phyloP scores from a whole-genome alignment of 2,888 invertebrate genomes.

The Mermis nigrescens region DNA sequence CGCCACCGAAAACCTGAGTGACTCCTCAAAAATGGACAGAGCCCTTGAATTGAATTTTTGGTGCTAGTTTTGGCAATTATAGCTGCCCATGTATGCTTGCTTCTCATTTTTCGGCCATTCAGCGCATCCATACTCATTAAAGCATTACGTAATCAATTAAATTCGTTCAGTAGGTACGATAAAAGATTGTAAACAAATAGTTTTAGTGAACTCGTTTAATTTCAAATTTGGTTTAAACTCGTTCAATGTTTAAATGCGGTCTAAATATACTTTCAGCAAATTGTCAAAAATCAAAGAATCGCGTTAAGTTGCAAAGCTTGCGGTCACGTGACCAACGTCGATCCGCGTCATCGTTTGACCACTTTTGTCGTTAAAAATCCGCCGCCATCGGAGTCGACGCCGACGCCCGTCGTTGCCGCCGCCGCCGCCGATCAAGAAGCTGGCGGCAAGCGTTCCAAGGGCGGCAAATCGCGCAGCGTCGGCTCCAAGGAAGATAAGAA shows the following conservation, averaged over 20 bases:
- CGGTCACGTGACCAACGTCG: slow-evolving; percentile 71
- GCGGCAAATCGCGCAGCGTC: slow-evolving; percentile 40
- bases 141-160: too few relatives aligned
- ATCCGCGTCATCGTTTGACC: slow-evolving; percentile 87
- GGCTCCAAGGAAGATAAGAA: neutral
- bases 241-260: slow-evolving; percentile 9
- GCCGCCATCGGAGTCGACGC: slow-evolving; percentile 38
- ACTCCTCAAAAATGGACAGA: too few relatives aligned
- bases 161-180: too few relatives aligned
- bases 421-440: slow-evolving; percentile 55
- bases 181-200: too few relatives aligned
- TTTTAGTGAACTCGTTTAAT: slow-evolving; percentile 9
- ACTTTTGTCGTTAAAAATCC: slow-evolving; percentile 98
- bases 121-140: too few relatives aligned
- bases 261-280: slow-evolving; percentile 31
- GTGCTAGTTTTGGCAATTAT: too few relatives aligned
- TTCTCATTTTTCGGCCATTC: too few relatives aligned
- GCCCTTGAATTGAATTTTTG: too few relatives aligned
- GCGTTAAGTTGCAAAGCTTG: slow-evolving; percentile 92
- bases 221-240: neutral
- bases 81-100: too few relatives aligned
- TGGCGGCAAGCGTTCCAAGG: slow-evolving; percentile 86
- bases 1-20: too few relatives aligned
- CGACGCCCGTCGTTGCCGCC: slow-evolving; percentile 1
- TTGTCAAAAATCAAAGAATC: slow-evolving; percentile 65